Evolutionary conservation across 2,113 vertebrate genomes (phyloP), one percentile per base, ranked within the genome.

Genomic region (Dromaius novaehollandiae): DNA sequence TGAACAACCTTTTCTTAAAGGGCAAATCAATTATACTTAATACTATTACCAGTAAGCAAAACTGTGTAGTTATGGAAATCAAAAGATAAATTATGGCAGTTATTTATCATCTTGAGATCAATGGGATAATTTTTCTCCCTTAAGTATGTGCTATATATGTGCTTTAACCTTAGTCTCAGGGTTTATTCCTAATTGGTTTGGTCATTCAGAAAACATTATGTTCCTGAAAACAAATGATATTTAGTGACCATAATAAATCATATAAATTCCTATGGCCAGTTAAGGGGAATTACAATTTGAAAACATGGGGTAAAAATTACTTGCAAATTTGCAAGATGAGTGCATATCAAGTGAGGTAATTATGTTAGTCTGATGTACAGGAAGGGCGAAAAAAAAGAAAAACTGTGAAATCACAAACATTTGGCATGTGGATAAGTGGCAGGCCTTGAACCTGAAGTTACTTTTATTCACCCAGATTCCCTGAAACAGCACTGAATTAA

Each of bases 381-480:
- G 53, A 51, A 74, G 50, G 19, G 17, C 46, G 30, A n/a, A 56
- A 30, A 75, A 65, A 28, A 6, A 3, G 32, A 56, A 70, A 24
- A 4, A 2, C 2, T 16, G 20, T 15, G 76, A 64, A 6, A 9
- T 30, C 36, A 21, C 24, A 6, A 65, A 51, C 13, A 13, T 5
- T 28, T 60, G 7, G 2, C 0, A 1, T 4, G 32, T 5, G n/a
- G 44, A 1, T 51, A 42, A 80, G 12, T 13, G 7, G 21, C 38
- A 1, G 1, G 38, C 24, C 32, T 22, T 28, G 48, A 46, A 65
- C 26, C 21, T 14, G 24, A 77, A 69, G 48, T 38, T 24, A 9
- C 13, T 11, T 48, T 22, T 55, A 51, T 28, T 19, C 26, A 34
- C 1, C 17, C 32, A 21, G 28, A 60, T 56, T 76, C 24, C 30